phyloP scores from a whole-genome alignment of 2,797 vertebrate genomes.

The Ceyx erithaca region DNA sequence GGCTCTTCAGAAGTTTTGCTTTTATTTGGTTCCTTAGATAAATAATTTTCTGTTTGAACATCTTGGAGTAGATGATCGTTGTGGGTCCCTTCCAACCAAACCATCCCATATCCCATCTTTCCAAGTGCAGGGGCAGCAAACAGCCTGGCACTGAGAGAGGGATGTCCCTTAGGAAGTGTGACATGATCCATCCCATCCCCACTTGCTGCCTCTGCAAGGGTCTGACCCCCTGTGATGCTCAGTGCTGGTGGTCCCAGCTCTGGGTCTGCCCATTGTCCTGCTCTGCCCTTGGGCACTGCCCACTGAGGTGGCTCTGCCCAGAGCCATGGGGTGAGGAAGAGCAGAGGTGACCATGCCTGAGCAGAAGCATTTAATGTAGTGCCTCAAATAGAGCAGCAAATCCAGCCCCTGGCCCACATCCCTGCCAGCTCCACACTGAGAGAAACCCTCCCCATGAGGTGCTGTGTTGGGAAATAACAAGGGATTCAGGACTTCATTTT shows the following conservation, averaged over 20 bases:
- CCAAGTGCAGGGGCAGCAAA: not conserved
- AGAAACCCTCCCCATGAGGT: rapidly evolving
- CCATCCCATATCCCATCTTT: not conserved
- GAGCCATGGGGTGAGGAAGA: not conserved
- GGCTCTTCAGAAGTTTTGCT: not conserved
- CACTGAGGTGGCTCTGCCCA: not conserved
- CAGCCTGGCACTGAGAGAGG: not conserved
- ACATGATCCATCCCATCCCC: not conserved
- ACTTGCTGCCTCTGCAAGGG: rapidly evolving
- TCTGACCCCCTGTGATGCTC: not conserved
- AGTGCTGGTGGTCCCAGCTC: not conserved
- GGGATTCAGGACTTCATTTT: slow-evolving; percentile 21
- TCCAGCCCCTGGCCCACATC: not conserved
- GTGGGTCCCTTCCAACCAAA: not conserved
- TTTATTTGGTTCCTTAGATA: not conserved
- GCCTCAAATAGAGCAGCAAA: not conserved
- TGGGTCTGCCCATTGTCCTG: not conserved
- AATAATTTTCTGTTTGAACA: not conserved
- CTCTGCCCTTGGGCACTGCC: not conserved
- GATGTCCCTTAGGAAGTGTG: not conserved
- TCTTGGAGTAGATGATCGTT: rapidly evolving
- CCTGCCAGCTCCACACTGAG: not conserved
- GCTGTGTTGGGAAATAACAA: not conserved
- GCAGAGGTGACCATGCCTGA: rapidly evolving
- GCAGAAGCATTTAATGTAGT: not conserved